Base-by-base conservation (phyloP, 2,888 invertebrate genomes). In the Pyrrhia umbra region DNA sequence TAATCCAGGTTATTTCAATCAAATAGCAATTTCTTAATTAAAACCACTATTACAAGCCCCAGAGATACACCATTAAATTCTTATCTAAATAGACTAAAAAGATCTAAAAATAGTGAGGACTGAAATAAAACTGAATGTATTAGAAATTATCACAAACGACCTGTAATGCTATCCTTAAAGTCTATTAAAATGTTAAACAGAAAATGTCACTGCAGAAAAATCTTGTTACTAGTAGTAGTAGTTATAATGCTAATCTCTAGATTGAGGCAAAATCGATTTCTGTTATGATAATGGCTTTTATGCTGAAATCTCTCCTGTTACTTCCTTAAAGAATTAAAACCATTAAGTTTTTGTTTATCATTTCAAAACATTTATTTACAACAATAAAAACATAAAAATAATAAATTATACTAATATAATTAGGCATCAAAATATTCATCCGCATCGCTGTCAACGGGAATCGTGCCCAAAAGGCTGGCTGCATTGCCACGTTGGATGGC, bases 121-220 rank as follows among this genome's bases (percentile, higher is more conserved):
- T 34, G 15, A 39, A 56, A 69, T 61, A 54, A 51, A 61, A 58
- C 61, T 51, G 42, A 60, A 64, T 52, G 40, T 58, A 49, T 65
- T 58, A 50, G 23, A 59, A 65, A 70, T 39, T 6, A 57, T 59
- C 47, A 63, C 49, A 47, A 68, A 74, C 47, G 54, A 54, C 34
- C 47, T 42, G 25, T 45, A 52, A 57, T 47, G 42, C 49, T 46
- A 39, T 65, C 46, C 23, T 13, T 60, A 57, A 62, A 49, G 39
- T 56, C 45, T 65, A 74, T 74, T 66, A 66, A 69, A 74, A 74
- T 75, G 66, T 75, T 62, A 69, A 75, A 62, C 43, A 57, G 56
- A 56, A 66, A 57, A 55, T 57, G 21, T 25, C 18, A 57, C 30
- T 39, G 30, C n/a, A 42, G 45, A 62, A 49, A 66, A 62, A 59